Evolutionary conservation across 2,113 vertebrate genomes (phyloP).

Genomic region (Paramormyrops kingsleyae): DNA sequence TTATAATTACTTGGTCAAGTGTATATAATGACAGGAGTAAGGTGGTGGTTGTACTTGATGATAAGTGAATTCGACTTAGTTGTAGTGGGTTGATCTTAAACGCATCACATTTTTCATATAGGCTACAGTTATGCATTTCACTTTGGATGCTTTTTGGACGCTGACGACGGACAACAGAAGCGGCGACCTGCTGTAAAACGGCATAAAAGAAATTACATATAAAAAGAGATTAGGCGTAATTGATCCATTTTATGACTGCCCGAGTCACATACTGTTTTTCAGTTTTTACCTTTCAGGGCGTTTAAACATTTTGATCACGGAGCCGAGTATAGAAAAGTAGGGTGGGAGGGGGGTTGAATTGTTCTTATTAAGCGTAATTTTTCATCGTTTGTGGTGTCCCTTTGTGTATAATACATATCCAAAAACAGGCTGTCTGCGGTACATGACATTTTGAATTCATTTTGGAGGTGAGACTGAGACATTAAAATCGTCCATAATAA

Average conservation of each 20-base stretch:
- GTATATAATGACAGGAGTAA: not conserved
- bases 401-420: not conserved
- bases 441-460: not conserved
- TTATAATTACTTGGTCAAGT: not conserved
- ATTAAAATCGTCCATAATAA: not conserved
- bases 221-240: not conserved
- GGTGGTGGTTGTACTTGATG: not conserved
- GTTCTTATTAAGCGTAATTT: not conserved
- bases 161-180: not conserved
- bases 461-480: not conserved
- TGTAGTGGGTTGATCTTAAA: not conserved
- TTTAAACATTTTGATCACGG: not conserved
- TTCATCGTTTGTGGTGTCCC: not conserved
- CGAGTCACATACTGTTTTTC: not conserved
- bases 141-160: not conserved
- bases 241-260: not conserved
- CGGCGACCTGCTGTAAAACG: not conserved
- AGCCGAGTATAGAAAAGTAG: not conserved
- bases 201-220: not conserved
- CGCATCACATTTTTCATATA: not conserved
- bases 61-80: not conserved
- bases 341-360: not conserved
- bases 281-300: not conserved
- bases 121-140: not conserved
- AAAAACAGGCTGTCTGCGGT: not conserved